Evolutionary conservation across 2,888 invertebrate genomes (phyloP), one percentile per base, ranked within the genome.

Genomic region (Bhutanitis thaidina): DNA sequence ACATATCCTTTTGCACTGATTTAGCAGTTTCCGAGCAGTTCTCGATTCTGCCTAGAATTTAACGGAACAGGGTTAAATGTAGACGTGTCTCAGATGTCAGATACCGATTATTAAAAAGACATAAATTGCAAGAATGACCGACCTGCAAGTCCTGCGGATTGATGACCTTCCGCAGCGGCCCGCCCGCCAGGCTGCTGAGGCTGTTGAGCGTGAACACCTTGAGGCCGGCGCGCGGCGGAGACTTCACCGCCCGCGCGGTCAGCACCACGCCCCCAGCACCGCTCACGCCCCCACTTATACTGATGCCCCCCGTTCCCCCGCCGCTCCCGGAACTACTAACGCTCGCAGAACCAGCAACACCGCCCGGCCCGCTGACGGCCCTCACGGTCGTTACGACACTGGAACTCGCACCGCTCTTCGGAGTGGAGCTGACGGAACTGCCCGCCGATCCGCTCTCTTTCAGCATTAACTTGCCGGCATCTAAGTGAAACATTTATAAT

Each of bases 381-480:
- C 39, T 49, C 49, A 10, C 39, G 37, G 30, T 14, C n/a, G 45
- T 5, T 14, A 25, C n/a, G n/a, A n/a, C 36, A 32, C 3, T 14
- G 12, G 2, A 30, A 20, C 12, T 35, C n/a, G 29, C 29, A 1
- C 15, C 27, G 8, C 10, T 34, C 16, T 13, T 38, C 10, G 39
- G 48, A 12, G n/a, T 32, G 39, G 13, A 12, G 7, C 2, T 25
- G 10, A 34, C 10, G 16, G 43, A 34, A 30, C 29, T 1, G 36
- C 13, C 16, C 49, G 40, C 29, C 55, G 14, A 14, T 40, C 61
- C 56, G 67, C 79, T 90, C 57, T 85, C 91, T 67, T 94, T 93
- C 60, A 95, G 77, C 60, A 95, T 92, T 65, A 95, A 83, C 67
- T 94, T 95, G 9, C 95, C 95, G 3, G 94, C 94, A 67, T 95